Base-by-base conservation (phyloP, 1,140 invertebrate species). In the Tetraneura akinire region DNA sequence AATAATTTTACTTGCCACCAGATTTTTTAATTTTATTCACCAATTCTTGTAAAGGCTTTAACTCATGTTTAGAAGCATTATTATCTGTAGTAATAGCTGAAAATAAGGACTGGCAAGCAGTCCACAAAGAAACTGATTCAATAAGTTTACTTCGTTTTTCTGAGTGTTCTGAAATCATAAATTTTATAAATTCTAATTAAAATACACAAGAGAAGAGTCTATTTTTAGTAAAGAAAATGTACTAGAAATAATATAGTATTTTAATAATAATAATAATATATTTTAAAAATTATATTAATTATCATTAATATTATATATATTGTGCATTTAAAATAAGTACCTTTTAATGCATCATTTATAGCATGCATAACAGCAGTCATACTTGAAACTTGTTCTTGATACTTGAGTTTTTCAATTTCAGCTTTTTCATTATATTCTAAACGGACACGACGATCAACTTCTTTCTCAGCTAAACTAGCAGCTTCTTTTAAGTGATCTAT, bases 281-380 rank as follows among this genome's bases (percentile, higher is more conserved):
- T 4, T 37, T 37, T 8, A 37, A 37, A 4, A 37, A 37, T 37
- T 37, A 37, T 37, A 4, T 37, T 37, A 4, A 37, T 37, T 37
- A 37, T 37, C 32, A 37, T 4, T 37, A 37, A 37, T 4, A 37
- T 37, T 37, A 37, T 37, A 37, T 37, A 4, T 3, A 37, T 4
- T 37, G 32, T 37, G 32, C n/a, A n/a, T n/a, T n/a, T n/a, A 37
- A 37, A 37, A 37, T 26, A 62, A 18, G 89, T 85, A 96, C 95
- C 90, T 88, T 93, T 92, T 5, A 98, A 87, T 1, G 94, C 94
- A 57, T 91, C 88, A 86, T 97, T 94, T 81, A 98, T 91, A n/a
- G 94, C 96, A 81, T 91, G 90, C 71, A 97, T 86, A 84, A 94
- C 91, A 23, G 93, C 93, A 37, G 96, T 89, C 86, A 95, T 91